Percentiles rank a stretch among this genome's conserved stretches.
Evolutionary conservation across 2,888 invertebrate species (phyloP).

Genomic region (Sialis fuliginosa): DNA sequence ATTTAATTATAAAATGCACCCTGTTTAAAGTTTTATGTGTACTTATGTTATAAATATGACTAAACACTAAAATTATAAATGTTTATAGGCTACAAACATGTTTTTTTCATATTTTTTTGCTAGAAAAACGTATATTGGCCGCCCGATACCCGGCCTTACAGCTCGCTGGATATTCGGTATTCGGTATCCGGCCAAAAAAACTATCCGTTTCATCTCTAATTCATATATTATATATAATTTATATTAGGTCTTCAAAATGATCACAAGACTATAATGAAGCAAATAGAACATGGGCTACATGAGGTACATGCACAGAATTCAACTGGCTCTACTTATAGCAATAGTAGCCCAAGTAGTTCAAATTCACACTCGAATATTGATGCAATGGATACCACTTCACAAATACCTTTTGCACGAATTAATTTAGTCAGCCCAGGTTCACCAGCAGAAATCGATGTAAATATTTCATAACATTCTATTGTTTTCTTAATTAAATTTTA

Average conservation of each 20-base stretch:
- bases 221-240: not conserved
- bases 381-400: not conserved
- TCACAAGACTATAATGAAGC: conserved; percentile 63
- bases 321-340: not conserved
- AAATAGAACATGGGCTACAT: conserved; percentile 62
- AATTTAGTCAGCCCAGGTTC: conserved; percentile 57
- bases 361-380: conserved; percentile 7
- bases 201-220: not conserved
- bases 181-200: not conserved
- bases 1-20: no score
- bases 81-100: no score
- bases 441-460: conserved; percentile 68
- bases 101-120: not conserved
- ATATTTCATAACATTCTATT: conserved; percentile 12
- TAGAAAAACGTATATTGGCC: not conserved
- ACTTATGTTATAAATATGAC: no score
- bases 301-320: conserved; percentile 34
- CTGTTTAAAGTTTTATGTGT: no score
- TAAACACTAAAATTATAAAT: no score
- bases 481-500: no score
- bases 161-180: no score
- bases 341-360: conserved; percentile 4
- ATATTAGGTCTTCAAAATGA: conserved; percentile 70
- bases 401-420: conserved; percentile 45
- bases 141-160: not conserved